These are phyloP conservation scores for Phlogophora meticulosa DNA, from an alignment of 2,888 invertebrate species.

Conservation along the genomic window DNA sequence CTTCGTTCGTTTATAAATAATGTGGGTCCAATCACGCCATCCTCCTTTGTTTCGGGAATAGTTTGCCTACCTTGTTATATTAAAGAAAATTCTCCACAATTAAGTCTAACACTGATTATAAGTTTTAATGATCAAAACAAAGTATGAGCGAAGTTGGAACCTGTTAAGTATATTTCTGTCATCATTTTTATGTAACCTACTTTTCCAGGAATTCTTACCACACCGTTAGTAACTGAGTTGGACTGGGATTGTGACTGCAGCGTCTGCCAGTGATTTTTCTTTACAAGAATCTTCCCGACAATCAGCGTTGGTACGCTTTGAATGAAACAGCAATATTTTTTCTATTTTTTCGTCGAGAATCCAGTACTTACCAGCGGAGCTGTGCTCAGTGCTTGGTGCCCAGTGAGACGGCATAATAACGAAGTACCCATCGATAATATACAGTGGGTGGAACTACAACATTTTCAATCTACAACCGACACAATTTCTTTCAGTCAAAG, in stretches of 20 bases:
- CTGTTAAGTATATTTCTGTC: slow-evolving; percentile 26
- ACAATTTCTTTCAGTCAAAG: slow-evolving; percentile 53
- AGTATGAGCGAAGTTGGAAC: slow-evolving; percentile 14
- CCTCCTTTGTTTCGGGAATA: slow-evolving; percentile 11
- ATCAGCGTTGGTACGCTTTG: slow-evolving; percentile 68
- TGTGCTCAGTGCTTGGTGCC: slow-evolving; percentile 67
- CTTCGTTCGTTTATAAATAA: too few species aligned
- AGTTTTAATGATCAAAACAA: slow-evolving; percentile 50
- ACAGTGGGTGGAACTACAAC: slow-evolving; percentile 48
- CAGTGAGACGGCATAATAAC: slow-evolving; percentile 73
- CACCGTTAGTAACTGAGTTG: slow-evolving; percentile 32
- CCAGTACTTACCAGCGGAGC: slow-evolving; percentile 65
- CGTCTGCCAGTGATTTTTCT: slow-evolving; percentile 64
- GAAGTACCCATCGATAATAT: slow-evolving; percentile 66
- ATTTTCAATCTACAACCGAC: slow-evolving; percentile 56
- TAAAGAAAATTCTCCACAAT: slow-evolving; percentile 28
- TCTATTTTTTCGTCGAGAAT: slow-evolving; percentile 69
- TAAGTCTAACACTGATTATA: slow-evolving; percentile 29
- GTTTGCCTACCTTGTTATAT: slow-evolving; percentile 4
- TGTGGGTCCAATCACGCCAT: too few species aligned
- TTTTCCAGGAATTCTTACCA: slow-evolving; percentile 27
- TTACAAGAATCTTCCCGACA: slow-evolving; percentile 65
- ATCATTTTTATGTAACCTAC: slow-evolving; percentile 31
- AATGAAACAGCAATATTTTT: slow-evolving; percentile 67
- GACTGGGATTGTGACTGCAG: slow-evolving; percentile 47